These are phyloP conservation scores for Liposcelis brunnea DNA, from an alignment of 2,888 invertebrate species.

Conservation along the genomic window DNA sequence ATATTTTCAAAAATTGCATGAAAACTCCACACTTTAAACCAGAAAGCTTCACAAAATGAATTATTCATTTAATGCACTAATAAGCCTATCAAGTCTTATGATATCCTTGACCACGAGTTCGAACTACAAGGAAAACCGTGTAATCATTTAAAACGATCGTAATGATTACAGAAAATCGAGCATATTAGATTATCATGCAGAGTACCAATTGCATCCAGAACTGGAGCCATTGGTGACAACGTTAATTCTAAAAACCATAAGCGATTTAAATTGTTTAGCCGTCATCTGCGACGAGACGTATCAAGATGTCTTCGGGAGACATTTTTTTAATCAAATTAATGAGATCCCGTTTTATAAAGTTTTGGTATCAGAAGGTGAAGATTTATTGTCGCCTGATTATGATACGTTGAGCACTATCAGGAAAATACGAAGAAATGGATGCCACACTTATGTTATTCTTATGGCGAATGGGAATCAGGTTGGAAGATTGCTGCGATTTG, in stretches of 20 bases:
- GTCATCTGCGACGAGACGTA: slow-evolving; percentile 36
- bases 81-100: too few species aligned
- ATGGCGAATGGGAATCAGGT: slow-evolving; percentile 54
- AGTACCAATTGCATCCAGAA: not conserved
- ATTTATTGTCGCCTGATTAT: slow-evolving; percentile 42
- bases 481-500: slow-evolving; percentile 45
- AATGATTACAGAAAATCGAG: too few species aligned
- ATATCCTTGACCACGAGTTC: too few species aligned
- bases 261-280: slow-evolving; percentile 32
- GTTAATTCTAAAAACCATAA: slow-evolving; percentile 8
- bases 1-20: too few species aligned
- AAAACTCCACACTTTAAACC: too few species aligned
- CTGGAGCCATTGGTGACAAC: slow-evolving; percentile 10
- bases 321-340: slow-evolving; percentile 29
- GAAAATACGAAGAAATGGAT: slow-evolving; percentile 40
- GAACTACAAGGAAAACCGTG: too few species aligned
- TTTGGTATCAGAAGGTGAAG: slow-evolving; percentile 42
- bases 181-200: too few species aligned
- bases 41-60: too few species aligned
- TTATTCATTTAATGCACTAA: too few species aligned
- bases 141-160: too few species aligned
- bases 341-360: slow-evolving; percentile 36
- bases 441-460: slow-evolving; percentile 52
- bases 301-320: slow-evolving; percentile 32
- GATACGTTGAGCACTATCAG: slow-evolving; percentile 37